Conservation (phyloP, 1,140 invertebrate genomes). For the Procambarus clarkii region DNA sequence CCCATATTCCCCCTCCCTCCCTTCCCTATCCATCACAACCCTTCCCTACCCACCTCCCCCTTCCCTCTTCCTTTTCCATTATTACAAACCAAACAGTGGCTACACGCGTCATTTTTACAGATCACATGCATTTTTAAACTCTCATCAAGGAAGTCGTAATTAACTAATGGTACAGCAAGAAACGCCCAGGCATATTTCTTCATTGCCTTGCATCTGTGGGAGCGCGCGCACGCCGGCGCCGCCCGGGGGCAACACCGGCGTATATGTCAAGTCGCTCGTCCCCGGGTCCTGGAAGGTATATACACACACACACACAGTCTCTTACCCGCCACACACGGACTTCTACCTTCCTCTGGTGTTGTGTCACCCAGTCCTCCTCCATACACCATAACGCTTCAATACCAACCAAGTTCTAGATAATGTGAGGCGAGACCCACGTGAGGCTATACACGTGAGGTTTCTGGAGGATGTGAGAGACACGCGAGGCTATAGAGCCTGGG, state of each 20-base stretch:
- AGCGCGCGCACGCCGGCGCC: conserved; percentile 9
- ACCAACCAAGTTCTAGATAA: too few species aligned
- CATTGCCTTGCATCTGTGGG: conserved; percentile 55
- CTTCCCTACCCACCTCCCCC: not conserved
- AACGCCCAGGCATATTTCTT: conserved; percentile 65
- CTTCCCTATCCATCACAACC: not conserved
- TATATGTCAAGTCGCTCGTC: not conserved
- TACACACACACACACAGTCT: too few species aligned
- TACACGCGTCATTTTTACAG: conserved; percentile 61
- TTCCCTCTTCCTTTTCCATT: not conserved
- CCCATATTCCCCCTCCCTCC: too few species aligned
- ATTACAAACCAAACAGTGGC: conserved; percentile 6
- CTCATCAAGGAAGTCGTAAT: conserved; percentile 69
- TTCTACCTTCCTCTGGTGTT: too few species aligned
- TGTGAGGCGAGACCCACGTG: too few species aligned
- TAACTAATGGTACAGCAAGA: conserved; percentile 70
- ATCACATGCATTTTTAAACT: conserved; percentile 70
- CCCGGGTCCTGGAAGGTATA: too few species aligned
- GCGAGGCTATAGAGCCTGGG: too few species aligned
- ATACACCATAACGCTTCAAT: too few species aligned
- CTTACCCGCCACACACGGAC: too few species aligned
- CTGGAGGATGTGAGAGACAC: too few species aligned
- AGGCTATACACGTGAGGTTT: too few species aligned
- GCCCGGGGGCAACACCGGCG: conserved; percentile 26
- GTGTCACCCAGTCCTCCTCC: too few species aligned